Conservation (phyloP, 2,888 invertebrate genomes). For the Diaperis boleti region DNA sequence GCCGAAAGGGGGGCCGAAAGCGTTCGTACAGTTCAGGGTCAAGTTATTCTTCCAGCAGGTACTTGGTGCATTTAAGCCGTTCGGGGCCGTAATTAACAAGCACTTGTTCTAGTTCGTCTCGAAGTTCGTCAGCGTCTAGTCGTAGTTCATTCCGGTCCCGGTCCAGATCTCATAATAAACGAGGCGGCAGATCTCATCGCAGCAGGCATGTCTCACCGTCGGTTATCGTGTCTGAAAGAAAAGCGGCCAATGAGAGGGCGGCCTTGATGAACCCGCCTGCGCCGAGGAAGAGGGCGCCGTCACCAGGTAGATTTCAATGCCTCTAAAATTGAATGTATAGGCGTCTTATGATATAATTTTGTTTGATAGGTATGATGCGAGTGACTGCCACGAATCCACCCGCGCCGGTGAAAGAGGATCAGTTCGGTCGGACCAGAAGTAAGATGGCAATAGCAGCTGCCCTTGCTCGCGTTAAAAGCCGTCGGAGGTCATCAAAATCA, state of each 20-base stretch:
- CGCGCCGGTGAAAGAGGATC: constrained; percentile 66
- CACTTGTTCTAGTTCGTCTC: constrained; percentile 58
- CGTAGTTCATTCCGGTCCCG: constrained; percentile 54
- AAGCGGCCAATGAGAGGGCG: constrained; percentile 75
- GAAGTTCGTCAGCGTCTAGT: constrained; percentile 61
- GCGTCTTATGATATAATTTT: constrained; percentile 11
- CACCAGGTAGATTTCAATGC: constrained; percentile 65
- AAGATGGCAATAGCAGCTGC: constrained; percentile 65
- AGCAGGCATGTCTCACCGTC: constrained; percentile 70
- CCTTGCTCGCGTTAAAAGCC: constrained; percentile 62
- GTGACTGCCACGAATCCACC: constrained; percentile 73
- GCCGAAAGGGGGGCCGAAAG: constrained; percentile 68
- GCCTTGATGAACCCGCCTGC: constrained; percentile 83
- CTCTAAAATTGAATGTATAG: constrained; percentile 7
- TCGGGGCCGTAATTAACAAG: constrained; percentile 41
- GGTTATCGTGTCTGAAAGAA: constrained; percentile 75
- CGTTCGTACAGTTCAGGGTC: constrained; percentile 81
- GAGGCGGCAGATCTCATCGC: constrained; percentile 55
- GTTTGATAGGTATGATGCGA: constrained; percentile 66
- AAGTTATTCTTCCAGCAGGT: constrained; percentile 75
- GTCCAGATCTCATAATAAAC: constrained; percentile 66
- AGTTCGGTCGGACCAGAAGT: constrained; percentile 60
- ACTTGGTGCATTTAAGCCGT: background rate
- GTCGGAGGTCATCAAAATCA: constrained; percentile 66
- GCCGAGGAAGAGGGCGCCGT: constrained; percentile 69